Base-by-base conservation (phyloP, 2,113 vertebrate genomes). In the Alaudala cheleensis region DNA sequence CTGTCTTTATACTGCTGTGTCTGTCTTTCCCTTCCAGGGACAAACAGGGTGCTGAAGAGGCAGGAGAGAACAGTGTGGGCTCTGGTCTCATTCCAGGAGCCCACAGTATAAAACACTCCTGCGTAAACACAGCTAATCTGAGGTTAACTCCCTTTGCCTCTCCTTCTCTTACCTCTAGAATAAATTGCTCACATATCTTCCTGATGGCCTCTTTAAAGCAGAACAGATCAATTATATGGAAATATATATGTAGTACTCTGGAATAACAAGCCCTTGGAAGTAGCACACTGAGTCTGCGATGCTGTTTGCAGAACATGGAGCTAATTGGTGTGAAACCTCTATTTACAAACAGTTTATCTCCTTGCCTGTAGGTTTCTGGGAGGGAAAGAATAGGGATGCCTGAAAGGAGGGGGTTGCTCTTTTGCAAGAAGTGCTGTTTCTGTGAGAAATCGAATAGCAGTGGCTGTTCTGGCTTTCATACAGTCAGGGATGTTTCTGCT, bases 201-300 rank as follows among this genome's bases (percentile, higher is more conserved):
- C 67, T 93, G 91, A 96, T 86, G 76, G 82, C 83, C 92, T 94
- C 56, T 83, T 96, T 90, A 93, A 88, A 94, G 86, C 34, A 94
- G 82, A 95, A 74, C 42, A 86, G 90, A 95, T 97, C 95, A 97
- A 95, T 97, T 96, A 97, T 88, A 82, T 66, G 62, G 94, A 93
- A 94, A 96, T 96, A 93, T 72, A 78, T 79, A 93, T 28, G 60
- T 34, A 86, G 78, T 54, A 66, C 50, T 88, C 64, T 73, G 65
- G 94, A 93, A 88, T 88, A 96, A 73, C 71, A 90, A 92, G 67
- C 58, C 54, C 60, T 93, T 90, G 42, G 81, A 95, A 96, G 86
- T 39, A 66, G 25, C 71, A 57, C 50, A 83, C 34, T 6, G 67
- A 94, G 54, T 33, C 50, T 90, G 71, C 0, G 3, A 83, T 33